phyloP scores from a whole-genome alignment of 2,113 vertebrate genomes.

The Herpailurus yagouaroundi region DNA sequence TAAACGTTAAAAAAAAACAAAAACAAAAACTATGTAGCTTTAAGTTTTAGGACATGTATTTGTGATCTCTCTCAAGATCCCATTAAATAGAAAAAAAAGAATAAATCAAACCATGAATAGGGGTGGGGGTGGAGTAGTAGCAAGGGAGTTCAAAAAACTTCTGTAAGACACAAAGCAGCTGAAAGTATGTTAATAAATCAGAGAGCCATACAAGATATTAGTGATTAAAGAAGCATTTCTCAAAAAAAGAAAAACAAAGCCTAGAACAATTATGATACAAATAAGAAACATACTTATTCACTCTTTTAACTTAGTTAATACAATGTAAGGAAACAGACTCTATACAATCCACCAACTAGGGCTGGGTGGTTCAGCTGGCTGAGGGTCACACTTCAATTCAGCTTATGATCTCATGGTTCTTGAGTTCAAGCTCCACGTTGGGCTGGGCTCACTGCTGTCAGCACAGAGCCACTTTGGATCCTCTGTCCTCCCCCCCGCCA shows the following conservation, averaged over 20 bases:
- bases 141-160: neutral
- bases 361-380: too few relatives aligned
- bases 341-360: neutral
- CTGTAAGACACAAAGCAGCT: neutral
- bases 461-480: too few relatives aligned
- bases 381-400: too few relatives aligned
- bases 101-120: neutral
- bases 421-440: too few relatives aligned
- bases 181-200: neutral
- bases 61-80: neutral
- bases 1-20: too few relatives aligned
- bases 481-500: too few relatives aligned
- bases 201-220: neutral
- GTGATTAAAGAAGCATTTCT: neutral
- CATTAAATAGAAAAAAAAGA: conserved; percentile 14
- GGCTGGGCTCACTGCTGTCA: too few relatives aligned
- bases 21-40: neutral
- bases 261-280: neutral
- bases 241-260: neutral
- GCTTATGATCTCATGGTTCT: too few relatives aligned
- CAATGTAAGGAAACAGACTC: neutral
- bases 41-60: neutral
- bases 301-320: neutral
- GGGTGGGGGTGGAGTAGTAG: neutral
- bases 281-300: neutral